Evolutionary conservation across 1,140 invertebrate species (phyloP).

Genomic region (Drosophila neocordata): DNA sequence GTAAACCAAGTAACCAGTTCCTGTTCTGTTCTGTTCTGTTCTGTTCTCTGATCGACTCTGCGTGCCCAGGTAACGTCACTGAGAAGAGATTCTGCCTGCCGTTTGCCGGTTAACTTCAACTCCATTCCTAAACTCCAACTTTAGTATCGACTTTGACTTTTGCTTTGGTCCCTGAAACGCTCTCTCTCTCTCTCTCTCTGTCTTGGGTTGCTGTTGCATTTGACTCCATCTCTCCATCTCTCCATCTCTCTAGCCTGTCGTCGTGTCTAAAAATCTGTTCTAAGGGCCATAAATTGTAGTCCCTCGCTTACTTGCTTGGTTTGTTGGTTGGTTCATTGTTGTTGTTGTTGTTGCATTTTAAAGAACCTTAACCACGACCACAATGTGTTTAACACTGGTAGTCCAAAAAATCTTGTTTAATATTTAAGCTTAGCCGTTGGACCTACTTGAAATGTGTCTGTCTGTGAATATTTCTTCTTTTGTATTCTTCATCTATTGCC

Average conservation of each 20-base stretch:
- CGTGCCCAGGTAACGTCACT: conserved; percentile 39
- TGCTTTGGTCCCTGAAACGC: not conserved
- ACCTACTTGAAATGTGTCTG: conserved; percentile 32
- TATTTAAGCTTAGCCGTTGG: conserved; percentile 51
- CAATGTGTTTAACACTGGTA: conserved; percentile 73
- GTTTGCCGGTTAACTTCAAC: too few relatives aligned
- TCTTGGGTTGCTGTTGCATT: conserved; percentile 4
- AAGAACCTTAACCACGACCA: conserved; percentile 39
- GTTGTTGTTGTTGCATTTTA: conserved; percentile 29
- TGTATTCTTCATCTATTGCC: conserved; percentile 14
- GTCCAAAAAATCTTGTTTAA: conserved; percentile 77
- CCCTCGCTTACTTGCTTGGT: too few relatives aligned
- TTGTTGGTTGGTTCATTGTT: conserved; percentile 28
- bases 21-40: too few relatives aligned
- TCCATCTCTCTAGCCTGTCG: conserved; percentile 57
- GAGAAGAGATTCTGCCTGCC: not conserved
- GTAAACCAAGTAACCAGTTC: conserved; percentile 63
- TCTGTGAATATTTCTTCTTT: conserved; percentile 12
- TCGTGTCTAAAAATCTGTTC: conserved; percentile 72
- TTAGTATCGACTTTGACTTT: too few relatives aligned
- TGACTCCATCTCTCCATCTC: conserved; percentile 24
- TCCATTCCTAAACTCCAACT: too few relatives aligned
- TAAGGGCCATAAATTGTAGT: conserved; percentile 73
- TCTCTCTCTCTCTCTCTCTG: too few relatives aligned
- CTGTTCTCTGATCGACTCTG: conserved; percentile 17